Percentiles rank a stretch among this genome's conserved stretches.
phyloP scores from a whole-genome alignment of 2,888 invertebrate species.

The Aelia acuminata region DNA sequence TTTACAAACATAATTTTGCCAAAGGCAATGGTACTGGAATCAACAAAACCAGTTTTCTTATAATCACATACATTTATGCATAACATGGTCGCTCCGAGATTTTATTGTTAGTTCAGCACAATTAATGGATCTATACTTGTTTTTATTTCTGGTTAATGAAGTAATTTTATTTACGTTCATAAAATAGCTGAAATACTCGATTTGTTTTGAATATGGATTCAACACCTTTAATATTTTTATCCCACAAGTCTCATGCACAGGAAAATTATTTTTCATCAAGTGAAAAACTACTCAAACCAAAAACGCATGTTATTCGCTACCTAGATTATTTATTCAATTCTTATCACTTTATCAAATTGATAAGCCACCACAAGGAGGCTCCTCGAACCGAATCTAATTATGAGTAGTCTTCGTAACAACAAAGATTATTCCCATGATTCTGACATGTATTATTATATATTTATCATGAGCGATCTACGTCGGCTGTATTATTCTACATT shows the following conservation, averaged over 20 bases:
- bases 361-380: background rate
- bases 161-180: background rate
- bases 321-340: background rate
- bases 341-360: background rate
- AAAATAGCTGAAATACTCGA: too few relatives aligned
- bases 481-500: background rate
- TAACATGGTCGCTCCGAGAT: background rate
- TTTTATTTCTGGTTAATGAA: background rate
- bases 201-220: background rate
- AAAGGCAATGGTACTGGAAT: constrained; percentile 6
- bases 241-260: background rate
- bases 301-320: background rate
- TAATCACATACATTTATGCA: constrained; percentile 38
- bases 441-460: background rate
- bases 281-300: background rate
- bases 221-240: background rate
- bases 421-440: background rate
- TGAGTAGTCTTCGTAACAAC: background rate
- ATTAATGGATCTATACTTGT: background rate
- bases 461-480: background rate
- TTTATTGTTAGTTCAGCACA: background rate
- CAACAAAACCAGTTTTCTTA: background rate
- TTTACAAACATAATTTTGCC: background rate
- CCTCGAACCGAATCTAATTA: background rate
- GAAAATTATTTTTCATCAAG: background rate